These are phyloP conservation scores for Myiagra hebetior DNA, from an alignment of 2,113 vertebrate genomes.

Conservation along the genomic window DNA sequence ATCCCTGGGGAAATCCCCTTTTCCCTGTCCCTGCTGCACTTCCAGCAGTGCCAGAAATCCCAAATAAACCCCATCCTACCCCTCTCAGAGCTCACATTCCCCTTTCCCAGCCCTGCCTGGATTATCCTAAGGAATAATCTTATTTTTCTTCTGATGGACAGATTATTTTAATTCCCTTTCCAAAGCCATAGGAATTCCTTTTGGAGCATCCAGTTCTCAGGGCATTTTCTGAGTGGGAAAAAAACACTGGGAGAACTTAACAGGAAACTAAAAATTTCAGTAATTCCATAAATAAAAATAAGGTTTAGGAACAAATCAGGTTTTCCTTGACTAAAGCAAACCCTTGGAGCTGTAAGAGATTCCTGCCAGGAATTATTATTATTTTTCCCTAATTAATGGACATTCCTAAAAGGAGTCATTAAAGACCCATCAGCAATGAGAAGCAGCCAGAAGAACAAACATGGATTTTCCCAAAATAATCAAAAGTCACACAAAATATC, in stretches of 20 bases:
- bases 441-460: too few relatives aligned
- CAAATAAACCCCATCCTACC: neutral
- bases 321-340: neutral
- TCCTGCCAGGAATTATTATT: neutral
- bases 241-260: neutral
- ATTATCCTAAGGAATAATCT: neutral
- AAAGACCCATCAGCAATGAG: neutral
- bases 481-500: too few relatives aligned
- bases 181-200: neutral
- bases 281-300: neutral
- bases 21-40: neutral
- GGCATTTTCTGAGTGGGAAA: neutral
- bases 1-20: rapidly evolving
- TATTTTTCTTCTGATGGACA: neutral
- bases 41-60: neutral
- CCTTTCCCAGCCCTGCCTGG: neutral
- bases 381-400: neutral
- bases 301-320: neutral
- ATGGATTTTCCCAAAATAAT: neutral
- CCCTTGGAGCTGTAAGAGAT: neutral
- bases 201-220: neutral
- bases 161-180: neutral
- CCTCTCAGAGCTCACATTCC: rapidly evolving
- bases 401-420: neutral
- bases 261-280: neutral